Conservation (phyloP, 2,888 invertebrate genomes). For the Chymomyza procnemis region DNA sequence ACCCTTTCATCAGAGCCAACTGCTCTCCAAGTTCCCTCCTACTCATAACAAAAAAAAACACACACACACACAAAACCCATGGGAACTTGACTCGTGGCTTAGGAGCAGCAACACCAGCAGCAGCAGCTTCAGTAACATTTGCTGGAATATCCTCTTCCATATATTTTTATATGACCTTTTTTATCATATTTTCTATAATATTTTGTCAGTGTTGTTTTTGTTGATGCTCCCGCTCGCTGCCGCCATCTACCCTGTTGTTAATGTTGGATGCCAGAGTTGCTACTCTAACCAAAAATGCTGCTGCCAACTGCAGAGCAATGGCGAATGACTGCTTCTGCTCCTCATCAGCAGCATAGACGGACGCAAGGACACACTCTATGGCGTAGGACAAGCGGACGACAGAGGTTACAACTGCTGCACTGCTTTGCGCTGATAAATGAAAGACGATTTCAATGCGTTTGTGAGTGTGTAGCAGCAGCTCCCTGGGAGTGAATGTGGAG, state of each 20-base stretch:
- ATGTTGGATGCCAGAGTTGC: background rate
- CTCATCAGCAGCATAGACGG: background rate
- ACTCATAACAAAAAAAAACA: constrained; percentile 45
- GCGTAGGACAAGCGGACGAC: background rate
- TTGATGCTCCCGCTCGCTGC: constrained; percentile 46
- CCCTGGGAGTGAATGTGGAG: background rate
- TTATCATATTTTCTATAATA: constrained; percentile 66
- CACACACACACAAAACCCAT: too few species aligned
- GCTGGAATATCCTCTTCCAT: constrained; percentile 43
- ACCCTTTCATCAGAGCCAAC: constrained; percentile 40
- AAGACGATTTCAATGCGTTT: constrained; percentile 30
- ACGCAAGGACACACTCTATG: background rate
- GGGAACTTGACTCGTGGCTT: constrained; percentile 67
- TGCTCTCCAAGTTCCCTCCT: background rate
- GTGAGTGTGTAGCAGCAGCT: background rate
- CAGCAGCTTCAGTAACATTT: constrained; percentile 23
- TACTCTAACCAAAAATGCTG: background rate
- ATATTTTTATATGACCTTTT: constrained; percentile 54
- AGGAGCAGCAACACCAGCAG: constrained; percentile 26
- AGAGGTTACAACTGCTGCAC: constrained; percentile 27
- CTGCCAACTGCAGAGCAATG: constrained; percentile 2
- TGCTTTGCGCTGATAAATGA: constrained; percentile 67
- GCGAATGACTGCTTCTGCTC: background rate
- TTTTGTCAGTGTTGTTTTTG: constrained; percentile 56
- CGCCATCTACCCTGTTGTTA: constrained; percentile 33